These are phyloP conservation scores for Spermophilus dauricus DNA, from an alignment of 2,113 vertebrate species.

Conservation along the genomic window DNA sequence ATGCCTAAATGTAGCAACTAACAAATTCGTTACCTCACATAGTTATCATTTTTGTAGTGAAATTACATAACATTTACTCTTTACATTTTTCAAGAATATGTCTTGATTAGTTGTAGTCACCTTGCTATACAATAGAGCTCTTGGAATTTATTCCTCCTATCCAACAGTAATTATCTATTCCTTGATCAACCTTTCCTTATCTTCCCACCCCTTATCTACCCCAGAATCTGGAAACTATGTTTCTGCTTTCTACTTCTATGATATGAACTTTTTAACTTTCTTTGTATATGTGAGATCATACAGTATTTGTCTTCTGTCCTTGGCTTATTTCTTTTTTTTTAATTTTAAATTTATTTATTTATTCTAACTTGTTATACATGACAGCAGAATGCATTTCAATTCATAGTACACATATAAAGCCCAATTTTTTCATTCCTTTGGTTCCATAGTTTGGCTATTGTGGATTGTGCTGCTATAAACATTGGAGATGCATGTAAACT, in stretches of 20 bases:
- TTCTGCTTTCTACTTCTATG: not conserved
- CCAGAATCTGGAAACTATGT: not conserved
- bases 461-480: too few relatives aligned
- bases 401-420: too few relatives aligned
- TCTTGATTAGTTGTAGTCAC: too few relatives aligned
- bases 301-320: not conserved
- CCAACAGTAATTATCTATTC: not conserved
- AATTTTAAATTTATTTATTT: too few relatives aligned
- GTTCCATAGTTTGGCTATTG: too few relatives aligned
- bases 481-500: too few relatives aligned
- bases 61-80: not conserved
- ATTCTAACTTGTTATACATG: too few relatives aligned
- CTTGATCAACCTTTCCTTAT: not conserved
- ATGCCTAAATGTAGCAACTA: not conserved
- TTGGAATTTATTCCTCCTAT: not conserved
- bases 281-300: not conserved
- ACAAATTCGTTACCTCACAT: not conserved
- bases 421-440: too few relatives aligned
- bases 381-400: too few relatives aligned
- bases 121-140: not conserved
- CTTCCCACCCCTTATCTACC: not conserved
- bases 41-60: not conserved
- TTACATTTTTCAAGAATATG: not conserved
- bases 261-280: not conserved
- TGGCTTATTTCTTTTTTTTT: not conserved